A percentile compares a stretch with the other conserved stretches of the same genome.
Conservation (phyloP, 2,888 invertebrate species). For the Acrobasis repandana region DNA sequence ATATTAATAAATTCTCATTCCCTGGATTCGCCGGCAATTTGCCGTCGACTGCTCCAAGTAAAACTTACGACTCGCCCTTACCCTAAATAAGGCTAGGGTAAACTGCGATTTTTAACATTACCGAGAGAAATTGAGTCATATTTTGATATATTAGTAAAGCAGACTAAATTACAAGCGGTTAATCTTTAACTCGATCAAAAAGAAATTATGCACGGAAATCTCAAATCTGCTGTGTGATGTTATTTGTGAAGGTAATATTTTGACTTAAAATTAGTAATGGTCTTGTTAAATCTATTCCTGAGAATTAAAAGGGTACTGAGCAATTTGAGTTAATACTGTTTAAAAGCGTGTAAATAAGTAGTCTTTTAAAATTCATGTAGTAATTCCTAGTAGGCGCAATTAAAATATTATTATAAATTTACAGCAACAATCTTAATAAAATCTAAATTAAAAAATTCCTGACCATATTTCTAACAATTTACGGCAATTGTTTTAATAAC, state of each 20-base stretch:
- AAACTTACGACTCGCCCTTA: constrained; percentile 73
- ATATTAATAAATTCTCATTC: constrained; percentile 83
- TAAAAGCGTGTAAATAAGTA: no score
- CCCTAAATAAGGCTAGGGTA: constrained; percentile 58
- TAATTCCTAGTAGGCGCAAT: background rate
- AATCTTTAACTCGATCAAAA: no score
- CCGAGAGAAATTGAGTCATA: constrained; percentile 57
- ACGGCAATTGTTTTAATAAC: constrained; percentile 8
- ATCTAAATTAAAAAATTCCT: constrained; percentile 1
- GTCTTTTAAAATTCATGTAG: background rate
- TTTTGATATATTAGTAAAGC: constrained; percentile 34
- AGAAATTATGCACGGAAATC: no score
- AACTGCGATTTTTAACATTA: constrained; percentile 56
- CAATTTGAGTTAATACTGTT: no score
- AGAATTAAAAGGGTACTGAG: no score
- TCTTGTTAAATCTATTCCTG: no score
- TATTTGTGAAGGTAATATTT: background rate
- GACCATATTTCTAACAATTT: constrained; percentile 2
- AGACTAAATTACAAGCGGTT: no score
- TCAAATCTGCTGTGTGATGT: no score
- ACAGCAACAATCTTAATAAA: constrained; percentile 6
- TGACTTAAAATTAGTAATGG: background rate
- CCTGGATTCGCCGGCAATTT: constrained; percentile 77
- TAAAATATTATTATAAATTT: background rate
- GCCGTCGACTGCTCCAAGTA: constrained; percentile 65